Evolutionary conservation across 1,140 invertebrate species (phyloP).

Genomic region (Adoxophyes honmai): DNA sequence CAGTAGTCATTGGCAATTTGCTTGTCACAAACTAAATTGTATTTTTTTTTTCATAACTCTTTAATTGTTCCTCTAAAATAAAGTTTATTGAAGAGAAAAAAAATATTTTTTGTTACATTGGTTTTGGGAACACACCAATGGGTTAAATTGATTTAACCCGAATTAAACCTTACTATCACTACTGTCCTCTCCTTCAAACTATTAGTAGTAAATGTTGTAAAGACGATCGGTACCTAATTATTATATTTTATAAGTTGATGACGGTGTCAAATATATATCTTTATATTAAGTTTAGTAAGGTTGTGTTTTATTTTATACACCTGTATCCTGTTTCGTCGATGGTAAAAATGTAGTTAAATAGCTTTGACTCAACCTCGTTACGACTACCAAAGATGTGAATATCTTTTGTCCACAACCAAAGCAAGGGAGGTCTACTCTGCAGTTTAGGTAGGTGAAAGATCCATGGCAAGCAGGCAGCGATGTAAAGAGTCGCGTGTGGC

Average conservation of each 20-base stretch:
- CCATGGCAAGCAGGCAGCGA: too few species aligned
- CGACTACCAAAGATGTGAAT: too few species aligned
- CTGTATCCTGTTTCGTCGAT: too few species aligned
- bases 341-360: too few species aligned
- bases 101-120: constrained; percentile 2
- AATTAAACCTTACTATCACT: constrained; percentile 3
- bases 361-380: too few species aligned
- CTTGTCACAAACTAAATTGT: too few species aligned
- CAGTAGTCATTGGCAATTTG: not conserved
- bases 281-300: constrained; percentile 45
- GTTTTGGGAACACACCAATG: constrained; percentile 8
- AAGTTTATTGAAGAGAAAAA: not conserved
- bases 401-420: too few species aligned
- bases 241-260: constrained; percentile 50
- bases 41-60: too few species aligned
- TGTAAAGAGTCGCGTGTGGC: too few species aligned
- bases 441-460: too few species aligned
- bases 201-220: constrained; percentile 47
- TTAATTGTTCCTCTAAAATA: constrained; percentile 6
- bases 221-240: constrained; percentile 53
- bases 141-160: constrained; percentile 1
- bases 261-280: constrained; percentile 72
- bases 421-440: too few species aligned
- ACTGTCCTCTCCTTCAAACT: not conserved
- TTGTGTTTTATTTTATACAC: constrained; percentile 59